phyloP scores from a whole-genome alignment of 1,140 invertebrate species.

The Ctenoplectra terminalis region DNA sequence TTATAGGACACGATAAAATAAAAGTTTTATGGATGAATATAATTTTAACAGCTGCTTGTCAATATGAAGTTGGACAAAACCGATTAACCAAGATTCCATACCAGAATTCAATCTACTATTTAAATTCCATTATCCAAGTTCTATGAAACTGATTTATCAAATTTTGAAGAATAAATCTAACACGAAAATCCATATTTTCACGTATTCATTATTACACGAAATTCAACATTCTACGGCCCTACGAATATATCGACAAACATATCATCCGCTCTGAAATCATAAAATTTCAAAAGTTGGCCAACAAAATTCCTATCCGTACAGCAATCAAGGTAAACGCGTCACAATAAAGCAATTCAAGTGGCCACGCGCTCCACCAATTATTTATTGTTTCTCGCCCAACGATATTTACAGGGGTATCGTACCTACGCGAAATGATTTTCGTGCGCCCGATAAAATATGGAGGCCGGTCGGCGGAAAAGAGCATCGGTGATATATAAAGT shows the following conservation, averaged over 20 bases:
- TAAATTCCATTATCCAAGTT: no score
- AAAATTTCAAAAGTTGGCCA: neutral
- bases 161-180: neutral
- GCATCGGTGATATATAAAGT: conserved; percentile 50
- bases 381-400: neutral
- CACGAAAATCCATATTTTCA: no score
- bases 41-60: neutral
- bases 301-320: neutral
- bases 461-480: conserved; percentile 2
- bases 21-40: neutral
- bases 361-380: neutral
- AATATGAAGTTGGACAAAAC: no score
- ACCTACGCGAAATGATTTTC: conserved; percentile 17
- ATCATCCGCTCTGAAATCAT: neutral
- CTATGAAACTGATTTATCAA: no score
- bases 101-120: no score
- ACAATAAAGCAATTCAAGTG: neutral
- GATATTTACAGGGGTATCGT: conserved; percentile 1
- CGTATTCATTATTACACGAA: neutral
- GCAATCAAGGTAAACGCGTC: neutral
- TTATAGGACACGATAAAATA: neutral
- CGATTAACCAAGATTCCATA: no score
- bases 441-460: neutral
- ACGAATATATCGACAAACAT: neutral
- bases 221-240: neutral